phyloP scores from a whole-genome alignment of 2,113 vertebrate species.

The Myanophis thanlyinensis region DNA sequence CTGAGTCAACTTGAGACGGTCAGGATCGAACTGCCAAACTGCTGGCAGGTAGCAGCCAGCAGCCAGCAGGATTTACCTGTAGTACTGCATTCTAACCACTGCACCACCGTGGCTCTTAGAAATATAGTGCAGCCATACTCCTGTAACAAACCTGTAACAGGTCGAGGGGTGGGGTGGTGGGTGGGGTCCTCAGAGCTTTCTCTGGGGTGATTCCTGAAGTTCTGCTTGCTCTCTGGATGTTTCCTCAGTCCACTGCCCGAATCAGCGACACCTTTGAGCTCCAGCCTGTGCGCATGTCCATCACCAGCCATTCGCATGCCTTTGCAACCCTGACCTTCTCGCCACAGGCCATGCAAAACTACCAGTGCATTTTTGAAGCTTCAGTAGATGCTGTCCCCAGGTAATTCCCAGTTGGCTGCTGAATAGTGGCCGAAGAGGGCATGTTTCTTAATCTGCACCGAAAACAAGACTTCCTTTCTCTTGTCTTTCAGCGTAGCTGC shows the following conservation, averaged over 20 bases:
- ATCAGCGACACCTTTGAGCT: constrained; percentile 76
- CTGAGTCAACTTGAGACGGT: too few relatives aligned
- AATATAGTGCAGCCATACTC: not conserved
- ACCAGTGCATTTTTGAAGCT: constrained; percentile 81
- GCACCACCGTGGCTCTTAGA: too few relatives aligned
- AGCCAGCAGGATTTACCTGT: too few relatives aligned
- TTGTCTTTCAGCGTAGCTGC: constrained; percentile 48
- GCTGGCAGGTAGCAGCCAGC: too few relatives aligned
- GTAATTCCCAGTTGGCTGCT: constrained; percentile 52
- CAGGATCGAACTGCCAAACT: too few relatives aligned
- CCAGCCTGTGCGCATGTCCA: constrained; percentile 66
- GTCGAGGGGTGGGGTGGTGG: not conserved
- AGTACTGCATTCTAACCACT: too few relatives aligned
- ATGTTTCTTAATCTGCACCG: not conserved
- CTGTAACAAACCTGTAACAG: not conserved
- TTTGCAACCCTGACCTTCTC: constrained; percentile 79
- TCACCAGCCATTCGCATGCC: constrained; percentile 73
- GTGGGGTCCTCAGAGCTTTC: accelerated
- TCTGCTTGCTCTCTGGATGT: not conserved
- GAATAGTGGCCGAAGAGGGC: not conserved
- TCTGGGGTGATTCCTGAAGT: not conserved
- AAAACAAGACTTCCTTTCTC: not conserved
- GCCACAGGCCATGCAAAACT: constrained; percentile 76
- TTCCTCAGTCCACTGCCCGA: constrained; percentile 53
- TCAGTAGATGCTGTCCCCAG: constrained; percentile 70